Evolutionary conservation across 1,140 invertebrate genomes (phyloP), one percentile per base, ranked within the genome.

Genomic region (Papilio xuthus): DNA sequence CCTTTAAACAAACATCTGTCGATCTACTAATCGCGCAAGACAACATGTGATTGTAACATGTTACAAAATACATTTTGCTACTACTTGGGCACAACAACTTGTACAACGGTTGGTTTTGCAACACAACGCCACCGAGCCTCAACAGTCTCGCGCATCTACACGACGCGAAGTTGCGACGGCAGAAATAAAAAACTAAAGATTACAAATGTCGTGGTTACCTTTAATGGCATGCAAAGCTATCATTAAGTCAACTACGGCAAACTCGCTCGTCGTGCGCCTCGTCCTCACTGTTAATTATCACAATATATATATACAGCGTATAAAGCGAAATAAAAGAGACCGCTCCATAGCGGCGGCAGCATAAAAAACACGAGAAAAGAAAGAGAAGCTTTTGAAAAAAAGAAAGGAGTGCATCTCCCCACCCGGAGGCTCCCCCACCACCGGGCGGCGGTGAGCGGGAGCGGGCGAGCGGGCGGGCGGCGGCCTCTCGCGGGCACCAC

Each of bases 321-420:
- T 91, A 92, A 90, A 92, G 90, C 88, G 88, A 91, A 92, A 91
- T 91, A 91, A 93, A 92, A 90, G 91, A 89, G 89, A 90, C 88
- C 92, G 90, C 89, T 90, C 81, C 87, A 85, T 89, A 91, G 88
- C 89, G 88, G 91, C 92, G 89, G 86, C 88, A 86, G 89, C 88
- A 90, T 92, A 93, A 92, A 93, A 93, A 92, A 93, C 91, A 90
- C 89, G 89, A 92, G 91, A 93, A 93, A 93, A 93, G 92, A 93
- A 93, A 92, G 92, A 93, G 92, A 93, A 90, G 89, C 92, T 91
- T 93, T 90, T 83, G 72, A 74, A 92, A 93, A 93, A 93, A 93
- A 93, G 91, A 92, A 93, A 93, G 90, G 90, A 92, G 92, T 91
- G 90, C 90, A 92, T 92, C 88, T 89, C 88, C 86, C 92, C 90